phyloP scores from a whole-genome alignment of 1,140 invertebrate species.

The Drosophila ercepeae region DNA sequence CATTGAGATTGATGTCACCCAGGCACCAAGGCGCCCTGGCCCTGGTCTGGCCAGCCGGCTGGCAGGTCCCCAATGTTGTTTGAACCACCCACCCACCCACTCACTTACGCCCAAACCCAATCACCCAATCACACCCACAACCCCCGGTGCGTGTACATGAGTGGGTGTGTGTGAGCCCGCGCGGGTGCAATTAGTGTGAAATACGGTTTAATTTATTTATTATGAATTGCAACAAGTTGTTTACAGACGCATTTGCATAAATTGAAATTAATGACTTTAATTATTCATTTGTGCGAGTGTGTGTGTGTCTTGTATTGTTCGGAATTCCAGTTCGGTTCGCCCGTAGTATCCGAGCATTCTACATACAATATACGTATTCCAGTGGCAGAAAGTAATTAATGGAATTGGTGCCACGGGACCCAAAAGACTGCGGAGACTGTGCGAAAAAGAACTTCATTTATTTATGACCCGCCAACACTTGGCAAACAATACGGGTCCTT shows the following conservation, averaged over 20 bases:
- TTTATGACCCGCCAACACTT: conserved; percentile 74
- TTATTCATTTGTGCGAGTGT: conserved; percentile 65
- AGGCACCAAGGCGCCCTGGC: conserved; percentile 33
- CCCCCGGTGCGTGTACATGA: conserved; percentile 8
- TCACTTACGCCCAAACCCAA: no score
- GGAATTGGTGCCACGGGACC: conserved; percentile 77
- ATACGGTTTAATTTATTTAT: conserved; percentile 83
- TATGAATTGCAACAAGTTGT: conserved; percentile 83
- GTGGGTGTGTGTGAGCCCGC: conserved; percentile 36
- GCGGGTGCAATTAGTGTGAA: conserved; percentile 81
- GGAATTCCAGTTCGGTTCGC: conserved; percentile 11
- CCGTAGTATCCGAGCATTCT: conserved; percentile 8
- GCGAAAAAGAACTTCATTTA: conserved; percentile 72
- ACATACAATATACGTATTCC: conserved; percentile 12
- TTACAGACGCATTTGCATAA: conserved; percentile 83
- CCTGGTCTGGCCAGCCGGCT: neutral
- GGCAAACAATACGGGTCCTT: conserved; percentile 42
- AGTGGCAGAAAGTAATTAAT: conserved; percentile 77
- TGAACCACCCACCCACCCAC: neutral
- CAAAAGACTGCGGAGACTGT: conserved; percentile 56
- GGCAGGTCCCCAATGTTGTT: neutral
- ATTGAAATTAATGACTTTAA: conserved; percentile 83
- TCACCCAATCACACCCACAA: neutral
- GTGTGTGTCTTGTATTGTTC: conserved; percentile 33
- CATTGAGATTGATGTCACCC: conserved; percentile 80